phyloP scores from a whole-genome alignment of 2,797 vertebrate species.

The Sphenopsis melanotis region DNA sequence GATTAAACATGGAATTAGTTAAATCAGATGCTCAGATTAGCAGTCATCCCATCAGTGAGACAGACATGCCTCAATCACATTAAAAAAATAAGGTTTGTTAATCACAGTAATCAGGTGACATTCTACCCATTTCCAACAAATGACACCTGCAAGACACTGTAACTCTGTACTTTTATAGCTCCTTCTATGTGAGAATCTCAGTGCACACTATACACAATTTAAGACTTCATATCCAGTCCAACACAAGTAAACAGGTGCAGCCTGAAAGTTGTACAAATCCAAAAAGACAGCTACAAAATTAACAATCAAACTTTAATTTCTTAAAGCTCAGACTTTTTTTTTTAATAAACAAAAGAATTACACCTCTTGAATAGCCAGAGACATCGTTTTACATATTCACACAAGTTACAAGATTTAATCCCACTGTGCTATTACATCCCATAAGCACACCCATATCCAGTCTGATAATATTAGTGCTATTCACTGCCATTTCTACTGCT shows the following conservation, averaged over 20 bases:
- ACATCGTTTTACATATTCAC: not conserved
- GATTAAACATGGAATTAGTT: slow-evolving; percentile 11
- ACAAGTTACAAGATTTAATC: not conserved
- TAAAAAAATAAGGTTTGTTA: not conserved
- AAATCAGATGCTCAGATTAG: not conserved
- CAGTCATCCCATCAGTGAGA: not conserved
- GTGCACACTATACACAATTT: not conserved
- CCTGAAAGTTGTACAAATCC: not conserved
- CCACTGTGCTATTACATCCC: not conserved
- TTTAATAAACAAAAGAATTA: not conserved
- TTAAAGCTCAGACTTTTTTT: not conserved
- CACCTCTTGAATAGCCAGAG: not conserved
- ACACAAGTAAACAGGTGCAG: not conserved
- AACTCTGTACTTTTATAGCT: not conserved
- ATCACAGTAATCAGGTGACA: not conserved
- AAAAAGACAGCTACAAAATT: not conserved
- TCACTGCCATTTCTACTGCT: not conserved
- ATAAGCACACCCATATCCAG: not conserved
- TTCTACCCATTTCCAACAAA: not conserved
- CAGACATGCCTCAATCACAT: not conserved
- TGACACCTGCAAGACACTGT: not conserved
- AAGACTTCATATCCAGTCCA: not conserved
- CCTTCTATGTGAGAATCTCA: not conserved
- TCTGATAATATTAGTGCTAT: not conserved
- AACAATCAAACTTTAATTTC: not conserved